Conservation (phyloP, 2,113 vertebrate genomes). For the Saguinus midas region DNA sequence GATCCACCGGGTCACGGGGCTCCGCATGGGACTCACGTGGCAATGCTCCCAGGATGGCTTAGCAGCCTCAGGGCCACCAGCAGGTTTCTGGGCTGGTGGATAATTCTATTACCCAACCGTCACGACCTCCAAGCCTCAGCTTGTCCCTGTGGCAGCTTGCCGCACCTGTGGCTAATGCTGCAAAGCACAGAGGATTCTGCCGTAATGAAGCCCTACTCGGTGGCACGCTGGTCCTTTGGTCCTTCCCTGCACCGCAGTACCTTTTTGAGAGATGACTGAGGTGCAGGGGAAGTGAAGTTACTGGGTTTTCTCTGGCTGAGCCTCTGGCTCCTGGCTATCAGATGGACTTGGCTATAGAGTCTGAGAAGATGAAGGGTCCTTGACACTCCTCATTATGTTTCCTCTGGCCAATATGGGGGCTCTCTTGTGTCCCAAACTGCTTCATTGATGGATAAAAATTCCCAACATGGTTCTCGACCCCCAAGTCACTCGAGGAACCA, state of each 20-base stretch:
- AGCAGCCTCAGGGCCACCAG: not conserved
- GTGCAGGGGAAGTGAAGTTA: not conserved
- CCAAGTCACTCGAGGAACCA: not conserved
- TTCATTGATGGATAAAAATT: not conserved
- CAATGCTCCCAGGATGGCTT: not conserved
- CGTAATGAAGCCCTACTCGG: not conserved
- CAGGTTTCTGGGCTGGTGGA: slow-evolving; percentile 39
- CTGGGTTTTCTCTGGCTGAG: not conserved
- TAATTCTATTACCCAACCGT: not conserved
- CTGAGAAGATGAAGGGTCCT: not conserved
- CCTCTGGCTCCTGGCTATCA: not conserved
- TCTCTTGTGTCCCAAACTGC: not conserved
- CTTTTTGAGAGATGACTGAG: not conserved
- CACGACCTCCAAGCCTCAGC: slow-evolving; percentile 13
- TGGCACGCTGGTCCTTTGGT: not conserved
- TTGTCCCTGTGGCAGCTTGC: not conserved
- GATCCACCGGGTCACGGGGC: not conserved
- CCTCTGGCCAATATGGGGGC: not conserved
- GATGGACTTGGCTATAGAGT: not conserved
- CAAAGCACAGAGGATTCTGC: not conserved
- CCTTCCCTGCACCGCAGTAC: not conserved
- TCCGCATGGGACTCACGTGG: not conserved
- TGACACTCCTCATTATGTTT: not conserved
- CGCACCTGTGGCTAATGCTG: not conserved
- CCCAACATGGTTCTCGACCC: not conserved